These are phyloP conservation scores for Bilobella aurantiaca DNA, from an alignment of 1,140 invertebrate genomes.

Conservation along the genomic window DNA sequence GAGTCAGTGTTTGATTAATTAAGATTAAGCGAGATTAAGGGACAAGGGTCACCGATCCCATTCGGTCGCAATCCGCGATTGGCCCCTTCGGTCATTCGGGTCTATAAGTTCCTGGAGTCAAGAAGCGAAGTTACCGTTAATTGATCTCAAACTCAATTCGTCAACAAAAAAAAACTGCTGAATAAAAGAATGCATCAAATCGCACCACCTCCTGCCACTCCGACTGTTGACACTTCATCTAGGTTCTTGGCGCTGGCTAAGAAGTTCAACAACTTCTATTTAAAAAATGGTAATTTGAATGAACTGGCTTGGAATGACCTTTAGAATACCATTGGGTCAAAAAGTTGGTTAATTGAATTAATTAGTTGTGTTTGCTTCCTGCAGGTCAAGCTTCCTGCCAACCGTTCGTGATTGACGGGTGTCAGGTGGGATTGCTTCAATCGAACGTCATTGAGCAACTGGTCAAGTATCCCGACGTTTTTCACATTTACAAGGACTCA, in stretches of 20 bases:
- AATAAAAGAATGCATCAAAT: background rate
- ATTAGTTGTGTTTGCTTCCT: background rate
- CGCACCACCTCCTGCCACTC: background rate
- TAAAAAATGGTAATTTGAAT: conserved; percentile 11
- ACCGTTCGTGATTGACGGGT: conserved; percentile 76
- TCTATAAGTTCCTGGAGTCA: background rate
- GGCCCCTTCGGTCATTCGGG: background rate
- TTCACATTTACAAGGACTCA: conserved; percentile 52
- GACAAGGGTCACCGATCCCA: too few species aligned
- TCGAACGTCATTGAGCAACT: conserved; percentile 71
- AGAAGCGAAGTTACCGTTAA: background rate
- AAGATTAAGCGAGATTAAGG: too few species aligned
- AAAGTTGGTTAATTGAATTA: too few species aligned
- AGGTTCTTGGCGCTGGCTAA: background rate
- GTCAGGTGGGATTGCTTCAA: conserved; percentile 74
- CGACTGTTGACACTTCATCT: background rate
- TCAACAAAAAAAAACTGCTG: too few species aligned
- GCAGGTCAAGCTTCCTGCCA: conserved; percentile 36
- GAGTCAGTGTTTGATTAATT: too few species aligned
- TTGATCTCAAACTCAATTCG: conserved; percentile 2
- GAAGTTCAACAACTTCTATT: conserved; percentile 18
- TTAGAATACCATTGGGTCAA: background rate
- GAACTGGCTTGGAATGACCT: background rate
- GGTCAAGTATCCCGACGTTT: conserved; percentile 63
- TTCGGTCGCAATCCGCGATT: too few species aligned